Conservation (phyloP, 2,113 vertebrate species). For the Engystomops pustulosus region DNA sequence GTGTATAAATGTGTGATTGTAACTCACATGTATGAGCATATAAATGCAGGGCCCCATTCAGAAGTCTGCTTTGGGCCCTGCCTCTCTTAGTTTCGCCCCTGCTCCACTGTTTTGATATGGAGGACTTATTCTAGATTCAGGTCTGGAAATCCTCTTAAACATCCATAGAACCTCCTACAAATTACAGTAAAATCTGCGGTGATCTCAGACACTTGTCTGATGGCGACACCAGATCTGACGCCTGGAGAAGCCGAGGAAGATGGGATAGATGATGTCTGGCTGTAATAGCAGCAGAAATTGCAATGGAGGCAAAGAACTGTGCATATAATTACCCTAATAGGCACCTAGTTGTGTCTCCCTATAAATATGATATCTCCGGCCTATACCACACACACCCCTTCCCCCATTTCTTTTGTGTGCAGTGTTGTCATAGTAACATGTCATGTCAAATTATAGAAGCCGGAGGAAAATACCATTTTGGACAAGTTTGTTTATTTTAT, state of each 20-base stretch:
- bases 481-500: not conserved
- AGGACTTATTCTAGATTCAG: too few relatives aligned
- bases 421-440: constrained; percentile 46
- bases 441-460: constrained; percentile 14
- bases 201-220: not conserved
- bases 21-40: too few relatives aligned
- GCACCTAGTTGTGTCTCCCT: not conserved
- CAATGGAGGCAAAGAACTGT: not conserved
- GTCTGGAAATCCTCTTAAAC: too few relatives aligned
- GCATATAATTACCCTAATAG: constrained; percentile 12
- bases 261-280: not conserved
- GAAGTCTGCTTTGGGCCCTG: too few relatives aligned
- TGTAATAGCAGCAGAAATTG: not conserved
- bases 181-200: not conserved
- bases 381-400: not conserved
- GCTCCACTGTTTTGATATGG: too few relatives aligned
- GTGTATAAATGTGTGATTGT: too few relatives aligned
- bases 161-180: not conserved
- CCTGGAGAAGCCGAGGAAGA: not conserved
- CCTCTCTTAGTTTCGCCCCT: too few relatives aligned
- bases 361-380: not conserved
- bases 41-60: too few relatives aligned
- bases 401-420: constrained; percentile 33
- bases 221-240: not conserved
- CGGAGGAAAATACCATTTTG: not conserved